Evolutionary conservation across 2,888 invertebrate genomes (phyloP).

Genomic region (Epirrita christyi): DNA sequence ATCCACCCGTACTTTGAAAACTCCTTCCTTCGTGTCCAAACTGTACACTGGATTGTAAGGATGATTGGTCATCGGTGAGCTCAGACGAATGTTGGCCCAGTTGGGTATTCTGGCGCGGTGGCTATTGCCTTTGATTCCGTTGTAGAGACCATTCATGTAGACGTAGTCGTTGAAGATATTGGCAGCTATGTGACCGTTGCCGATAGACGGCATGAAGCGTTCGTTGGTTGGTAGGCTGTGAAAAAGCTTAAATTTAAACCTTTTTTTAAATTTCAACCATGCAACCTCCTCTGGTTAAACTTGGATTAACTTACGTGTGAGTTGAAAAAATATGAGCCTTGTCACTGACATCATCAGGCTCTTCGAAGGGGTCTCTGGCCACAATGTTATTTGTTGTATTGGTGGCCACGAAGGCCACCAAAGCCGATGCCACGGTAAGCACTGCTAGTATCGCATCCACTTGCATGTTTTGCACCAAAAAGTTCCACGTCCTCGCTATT

Average conservation of each 20-base stretch:
- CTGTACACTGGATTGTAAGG: conserved; percentile 72
- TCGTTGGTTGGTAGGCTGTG: conserved; percentile 80
- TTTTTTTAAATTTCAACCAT: no score
- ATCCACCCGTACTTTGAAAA: conserved; percentile 76
- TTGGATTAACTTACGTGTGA: conserved; percentile 57
- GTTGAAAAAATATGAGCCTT: conserved; percentile 68
- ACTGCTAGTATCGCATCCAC: conserved; percentile 75
- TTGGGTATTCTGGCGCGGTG: conserved; percentile 86
- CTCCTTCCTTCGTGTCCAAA: conserved; percentile 74
- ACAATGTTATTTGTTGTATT: conserved; percentile 52
- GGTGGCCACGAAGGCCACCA: conserved; percentile 65
- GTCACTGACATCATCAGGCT: conserved; percentile 69
- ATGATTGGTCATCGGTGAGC: conserved; percentile 69
- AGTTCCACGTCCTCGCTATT: conserved; percentile 71
- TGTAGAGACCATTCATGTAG: conserved; percentile 86
- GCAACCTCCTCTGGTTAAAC: not conserved
- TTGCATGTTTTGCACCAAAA: conserved; percentile 74
- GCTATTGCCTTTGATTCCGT: conserved; percentile 82
- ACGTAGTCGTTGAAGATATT: conserved; percentile 85
- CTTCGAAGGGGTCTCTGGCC: conserved; percentile 49
- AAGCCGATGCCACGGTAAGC: conserved; percentile 62
- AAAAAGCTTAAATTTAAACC: no score
- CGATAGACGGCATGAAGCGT: conserved; percentile 84
- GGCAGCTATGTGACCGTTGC: conserved; percentile 86
- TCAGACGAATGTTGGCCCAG: conserved; percentile 82